Evolutionary conservation across 2,113 vertebrate species (phyloP), one percentile per base, ranked within the genome.

Genomic region (Holacanthus passer): DNA sequence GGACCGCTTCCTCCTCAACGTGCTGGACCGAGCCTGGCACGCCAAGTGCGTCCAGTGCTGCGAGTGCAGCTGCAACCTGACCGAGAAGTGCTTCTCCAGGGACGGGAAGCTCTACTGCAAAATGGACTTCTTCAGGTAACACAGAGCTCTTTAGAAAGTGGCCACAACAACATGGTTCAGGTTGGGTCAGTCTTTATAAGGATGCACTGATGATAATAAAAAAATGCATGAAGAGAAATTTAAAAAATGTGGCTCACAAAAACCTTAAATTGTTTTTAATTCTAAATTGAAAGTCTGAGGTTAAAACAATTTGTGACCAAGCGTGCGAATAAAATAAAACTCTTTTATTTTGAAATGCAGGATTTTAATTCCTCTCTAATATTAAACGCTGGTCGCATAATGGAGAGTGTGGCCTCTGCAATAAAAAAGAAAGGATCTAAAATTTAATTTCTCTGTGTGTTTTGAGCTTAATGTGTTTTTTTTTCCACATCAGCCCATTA

Each of bases 21-120:
- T 99, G 82, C 95, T 99, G 95, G 97, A 99, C 96, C 91, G 97
- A 92, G 97, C 98, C 52, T 99, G 98, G 98, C 98, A 99, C 93
- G 96, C 97, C 79, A 98, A 98, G 92, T 99, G 98, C 90, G 98
- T 99, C 43, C 98, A 98, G 93, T 99, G 98, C 94, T 99, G 97
- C 87, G 97, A 99, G 73, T 99, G 98, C 94, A 98, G 93, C 90
- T 96, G 97, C 93, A 97, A 96, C 92, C 97, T 99, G 20, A 97
- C 97, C 14, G 98, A 99, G 94, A 98, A 97, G 95, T 99, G 98
- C 89, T 99, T 99, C 95, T 97, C 97, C 89, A 94, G 98, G 90
- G 98, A 99, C 87, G 97, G 97, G 24, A 99, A 99, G 94, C 97
- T 99, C 79, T 99, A 98, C 89, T 99, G 98, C 95, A 98, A 98